phyloP scores from a whole-genome alignment of 2,888 invertebrate genomes.

The Branchipolynoe longqiensis region DNA sequence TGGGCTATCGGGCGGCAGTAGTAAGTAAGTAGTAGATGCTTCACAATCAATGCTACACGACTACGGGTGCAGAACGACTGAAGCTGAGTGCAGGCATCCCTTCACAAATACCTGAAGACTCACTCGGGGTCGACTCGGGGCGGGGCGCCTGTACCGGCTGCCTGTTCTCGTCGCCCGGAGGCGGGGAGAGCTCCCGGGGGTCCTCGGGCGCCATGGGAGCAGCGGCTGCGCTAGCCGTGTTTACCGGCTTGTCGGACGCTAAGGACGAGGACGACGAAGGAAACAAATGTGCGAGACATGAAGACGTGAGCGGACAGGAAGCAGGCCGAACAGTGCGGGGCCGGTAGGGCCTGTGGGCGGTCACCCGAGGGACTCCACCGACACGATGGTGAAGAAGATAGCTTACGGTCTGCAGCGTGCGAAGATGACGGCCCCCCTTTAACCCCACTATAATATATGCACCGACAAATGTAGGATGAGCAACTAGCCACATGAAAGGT shows the following conservation, averaged over 20 bases:
- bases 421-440: too few relatives aligned
- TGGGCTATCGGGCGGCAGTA: too few relatives aligned
- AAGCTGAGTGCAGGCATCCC: slow-evolving; percentile 1
- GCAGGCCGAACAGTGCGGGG: too few relatives aligned
- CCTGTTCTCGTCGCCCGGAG: slow-evolving; percentile 23
- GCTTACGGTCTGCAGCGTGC: too few relatives aligned
- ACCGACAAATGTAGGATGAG: too few relatives aligned
- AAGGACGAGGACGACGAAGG: background rate
- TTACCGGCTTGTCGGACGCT: slow-evolving; percentile 31
- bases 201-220: background rate
- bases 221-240: slow-evolving; percentile 13
- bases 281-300: slow-evolving; percentile 2
- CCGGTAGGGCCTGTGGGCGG: too few relatives aligned
- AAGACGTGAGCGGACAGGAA: background rate
- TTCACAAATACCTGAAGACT: slow-evolving; percentile 46
- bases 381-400: too few relatives aligned
- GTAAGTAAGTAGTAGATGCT: too few relatives aligned
- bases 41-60: background rate
- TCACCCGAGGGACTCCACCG: too few relatives aligned
- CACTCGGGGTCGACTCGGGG: slow-evolving; percentile 39
- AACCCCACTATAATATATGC: too few relatives aligned
- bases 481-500: too few relatives aligned
- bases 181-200: background rate
- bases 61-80: slow-evolving; percentile 11
- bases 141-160: slow-evolving; percentile 51